Percentiles rank a stretch among this genome's conserved stretches.
phyloP scores from a whole-genome alignment of 1,140 invertebrate species.

The Bombus cullumanus region DNA sequence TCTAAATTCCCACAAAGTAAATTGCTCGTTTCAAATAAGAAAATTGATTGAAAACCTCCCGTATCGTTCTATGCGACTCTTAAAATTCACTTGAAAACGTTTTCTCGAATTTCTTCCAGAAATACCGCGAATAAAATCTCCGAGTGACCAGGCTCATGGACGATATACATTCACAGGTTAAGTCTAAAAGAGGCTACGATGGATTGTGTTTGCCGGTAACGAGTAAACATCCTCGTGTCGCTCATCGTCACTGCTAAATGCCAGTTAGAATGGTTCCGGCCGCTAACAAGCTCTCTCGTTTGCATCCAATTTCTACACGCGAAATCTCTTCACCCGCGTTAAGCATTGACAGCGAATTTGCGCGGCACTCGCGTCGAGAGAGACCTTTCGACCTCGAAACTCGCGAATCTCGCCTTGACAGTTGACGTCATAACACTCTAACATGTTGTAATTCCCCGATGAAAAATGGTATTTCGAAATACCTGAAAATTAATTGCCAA shows the following conservation, averaged over 20 bases:
- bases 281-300: constrained; percentile 71
- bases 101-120: background rate
- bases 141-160: too few relatives aligned
- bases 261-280: constrained; percentile 42
- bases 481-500: background rate
- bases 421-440: background rate
- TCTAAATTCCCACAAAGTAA: background rate
- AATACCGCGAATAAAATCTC: background rate
- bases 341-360: constrained; percentile 50
- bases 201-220: constrained; percentile 72
- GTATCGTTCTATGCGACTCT: too few relatives aligned
- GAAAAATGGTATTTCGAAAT: background rate
- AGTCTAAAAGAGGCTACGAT: constrained; percentile 55
- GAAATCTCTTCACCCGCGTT: constrained; percentile 42
- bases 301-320: constrained; percentile 68
- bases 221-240: constrained; percentile 67
- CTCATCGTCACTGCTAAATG: constrained; percentile 23
- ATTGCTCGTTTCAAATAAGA: background rate
- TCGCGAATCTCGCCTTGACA: background rate
- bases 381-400: background rate
- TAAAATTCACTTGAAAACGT: too few relatives aligned
- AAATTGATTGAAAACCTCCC: too few relatives aligned
- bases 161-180: background rate
- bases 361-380: background rate
- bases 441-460: background rate